Conservation (phyloP, 2,797 vertebrate genomes). For the Lates japonicus region DNA sequence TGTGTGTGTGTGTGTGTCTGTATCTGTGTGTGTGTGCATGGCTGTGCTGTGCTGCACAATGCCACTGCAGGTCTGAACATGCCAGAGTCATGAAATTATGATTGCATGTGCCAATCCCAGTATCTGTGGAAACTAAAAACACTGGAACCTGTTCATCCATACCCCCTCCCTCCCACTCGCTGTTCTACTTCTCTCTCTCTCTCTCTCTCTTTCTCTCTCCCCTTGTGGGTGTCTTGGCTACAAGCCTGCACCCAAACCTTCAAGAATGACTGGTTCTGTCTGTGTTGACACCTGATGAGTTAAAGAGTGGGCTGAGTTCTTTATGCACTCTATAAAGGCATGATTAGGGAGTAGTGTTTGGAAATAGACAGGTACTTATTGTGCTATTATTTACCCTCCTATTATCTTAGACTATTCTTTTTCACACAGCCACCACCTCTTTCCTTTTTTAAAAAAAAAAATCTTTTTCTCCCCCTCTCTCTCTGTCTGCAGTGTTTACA, state of each 20-base stretch:
- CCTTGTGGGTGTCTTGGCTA: conserved; percentile 82
- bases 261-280: conserved; percentile 93
- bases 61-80: conserved; percentile 94
- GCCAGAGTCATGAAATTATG: conserved; percentile 87
- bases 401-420: conserved; percentile 37
- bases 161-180: conserved; percentile 47
- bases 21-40: conserved; percentile 63
- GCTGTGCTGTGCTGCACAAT: conserved; percentile 85
- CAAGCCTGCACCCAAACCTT: conserved; percentile 88
- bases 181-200: conserved; percentile 6
- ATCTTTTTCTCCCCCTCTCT: conserved; percentile 7
- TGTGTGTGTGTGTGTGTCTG: conserved; percentile 33
- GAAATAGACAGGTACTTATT: conserved; percentile 48
- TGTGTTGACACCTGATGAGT: conserved; percentile 82
- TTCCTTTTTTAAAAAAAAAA: conserved; percentile 3
- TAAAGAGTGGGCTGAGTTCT: conserved; percentile 70
- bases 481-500: conserved; percentile 91
- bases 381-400: conserved; percentile 48
- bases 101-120: conserved; percentile 91
- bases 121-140: conserved; percentile 99
- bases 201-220: conserved; percentile 42
- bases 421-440: conserved; percentile 38
- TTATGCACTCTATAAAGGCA: conserved; percentile 63
- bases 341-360: conserved; percentile 71
- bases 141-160: conserved; percentile 95